These are phyloP conservation scores for Poicephalus gulielmi DNA, from an alignment of 2,113 vertebrate genomes.

Conservation along the genomic window DNA sequence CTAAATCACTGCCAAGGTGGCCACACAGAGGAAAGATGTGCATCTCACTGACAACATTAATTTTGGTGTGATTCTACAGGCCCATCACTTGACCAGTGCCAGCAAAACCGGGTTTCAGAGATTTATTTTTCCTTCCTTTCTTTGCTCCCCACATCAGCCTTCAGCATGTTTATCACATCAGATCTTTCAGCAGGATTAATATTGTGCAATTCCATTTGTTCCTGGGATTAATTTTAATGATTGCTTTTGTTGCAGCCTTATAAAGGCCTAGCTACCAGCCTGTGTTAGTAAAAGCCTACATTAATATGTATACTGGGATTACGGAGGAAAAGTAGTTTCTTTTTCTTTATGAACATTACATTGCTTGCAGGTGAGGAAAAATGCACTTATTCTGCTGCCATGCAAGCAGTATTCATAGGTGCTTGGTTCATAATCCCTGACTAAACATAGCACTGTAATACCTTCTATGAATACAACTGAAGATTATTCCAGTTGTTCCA, in stretches of 20 bases:
- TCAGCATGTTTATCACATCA: neutral
- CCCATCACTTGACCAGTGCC: neutral
- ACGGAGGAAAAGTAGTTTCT: neutral
- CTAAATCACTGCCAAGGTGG: neutral
- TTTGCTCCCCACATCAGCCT: neutral
- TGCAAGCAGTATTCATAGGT: neutral
- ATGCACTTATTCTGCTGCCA: neutral
- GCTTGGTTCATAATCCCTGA: neutral
- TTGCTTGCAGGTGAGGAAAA: neutral
- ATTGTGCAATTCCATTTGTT: conserved; percentile 14
- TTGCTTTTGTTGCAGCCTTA: conserved; percentile 13
- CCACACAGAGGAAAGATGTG: neutral
- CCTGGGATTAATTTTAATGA: conserved; percentile 46
- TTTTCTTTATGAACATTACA: neutral
- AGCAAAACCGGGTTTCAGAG: neutral
- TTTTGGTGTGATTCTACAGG: neutral
- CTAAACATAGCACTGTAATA: neutral
- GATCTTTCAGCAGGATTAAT: neutral
- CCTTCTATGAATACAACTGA: neutral
- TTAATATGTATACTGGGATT: neutral
- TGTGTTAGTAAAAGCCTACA: neutral
- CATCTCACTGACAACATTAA: neutral
- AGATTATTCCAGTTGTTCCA: neutral
- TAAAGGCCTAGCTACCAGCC: conserved; percentile 7
- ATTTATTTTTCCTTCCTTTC: neutral